Percentiles rank a stretch among this genome's conserved stretches.
phyloP scores from a whole-genome alignment of 2,888 invertebrate genomes.

The Ariolimax columbianus region DNA sequence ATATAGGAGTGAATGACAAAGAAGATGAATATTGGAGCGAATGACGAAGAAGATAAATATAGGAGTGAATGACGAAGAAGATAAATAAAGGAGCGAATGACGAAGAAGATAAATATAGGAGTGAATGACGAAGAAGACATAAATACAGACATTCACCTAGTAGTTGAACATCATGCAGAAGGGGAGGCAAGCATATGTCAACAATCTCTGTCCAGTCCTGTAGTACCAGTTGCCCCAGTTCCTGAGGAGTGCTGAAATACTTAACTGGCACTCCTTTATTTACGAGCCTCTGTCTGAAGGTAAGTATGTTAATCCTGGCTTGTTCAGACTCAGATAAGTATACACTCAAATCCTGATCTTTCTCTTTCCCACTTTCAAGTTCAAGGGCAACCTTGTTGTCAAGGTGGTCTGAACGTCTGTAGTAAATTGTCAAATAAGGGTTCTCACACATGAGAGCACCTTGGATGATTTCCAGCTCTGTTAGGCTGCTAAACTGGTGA shows the following conservation, averaged over 20 bases:
- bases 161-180: constrained; percentile 59
- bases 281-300: constrained; percentile 75
- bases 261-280: constrained; percentile 75
- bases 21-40: no score
- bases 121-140: no score
- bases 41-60: no score
- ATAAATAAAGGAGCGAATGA: no score
- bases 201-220: constrained; percentile 74
- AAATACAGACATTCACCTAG: constrained; percentile 57
- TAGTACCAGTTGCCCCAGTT: constrained; percentile 71
- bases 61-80: no score
- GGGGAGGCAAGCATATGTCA: constrained; percentile 71
- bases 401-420: constrained; percentile 72
- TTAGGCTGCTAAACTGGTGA: constrained; percentile 71
- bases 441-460: constrained; percentile 68
- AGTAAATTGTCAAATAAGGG: constrained; percentile 74
- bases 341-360: constrained; percentile 53
- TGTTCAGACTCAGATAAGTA: constrained; percentile 59
- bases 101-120: no score
- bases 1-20: no score
- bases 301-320: constrained; percentile 68
- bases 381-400: constrained; percentile 58
- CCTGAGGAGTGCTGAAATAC: constrained; percentile 73
- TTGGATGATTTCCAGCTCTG: constrained; percentile 76
- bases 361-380: constrained; percentile 56